Conservation (phyloP, 2,888 invertebrate genomes). For the Hirtodrosophila duncani region DNA sequence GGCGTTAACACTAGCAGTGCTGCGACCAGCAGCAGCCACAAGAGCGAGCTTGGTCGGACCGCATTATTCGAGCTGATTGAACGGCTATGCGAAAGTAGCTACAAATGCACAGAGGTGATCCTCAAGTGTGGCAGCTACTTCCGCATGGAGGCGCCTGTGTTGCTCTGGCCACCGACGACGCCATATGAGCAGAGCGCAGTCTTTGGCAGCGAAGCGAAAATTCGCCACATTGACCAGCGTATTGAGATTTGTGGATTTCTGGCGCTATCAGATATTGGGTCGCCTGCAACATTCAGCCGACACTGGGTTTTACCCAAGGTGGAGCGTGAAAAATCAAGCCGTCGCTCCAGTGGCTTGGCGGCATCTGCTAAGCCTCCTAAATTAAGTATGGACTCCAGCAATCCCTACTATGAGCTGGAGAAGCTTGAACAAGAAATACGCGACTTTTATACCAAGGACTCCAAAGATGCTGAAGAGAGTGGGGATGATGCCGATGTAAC, state of each 20-base stretch:
- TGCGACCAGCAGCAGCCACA: slow-evolving; percentile 47
- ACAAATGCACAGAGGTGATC: slow-evolving; percentile 84
- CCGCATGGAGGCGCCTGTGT: slow-evolving; percentile 84
- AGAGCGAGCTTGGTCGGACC: slow-evolving; percentile 75
- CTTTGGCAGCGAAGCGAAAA: slow-evolving; percentile 34
- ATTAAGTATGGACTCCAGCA: slow-evolving; percentile 48
- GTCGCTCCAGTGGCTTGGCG: slow-evolving; percentile 70
- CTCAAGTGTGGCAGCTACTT: slow-evolving; percentile 84
- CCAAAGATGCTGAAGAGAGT: slow-evolving; percentile 67
- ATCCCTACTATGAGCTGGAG: slow-evolving; percentile 74
- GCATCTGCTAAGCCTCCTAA: slow-evolving; percentile 77
- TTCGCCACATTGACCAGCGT: slow-evolving; percentile 81
- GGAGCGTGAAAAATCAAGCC: slow-evolving; percentile 78
- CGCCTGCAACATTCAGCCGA: slow-evolving; percentile 93
- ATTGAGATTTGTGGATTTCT: slow-evolving; percentile 93
- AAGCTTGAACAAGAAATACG: slow-evolving; percentile 77
- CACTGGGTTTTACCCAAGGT: slow-evolving; percentile 91
- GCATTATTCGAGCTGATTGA: slow-evolving; percentile 80
- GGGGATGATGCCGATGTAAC: slow-evolving; percentile 66
- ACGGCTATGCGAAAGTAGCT: slow-evolving; percentile 85
- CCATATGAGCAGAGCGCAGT: slow-evolving; percentile 45
- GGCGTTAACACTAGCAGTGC: slow-evolving; percentile 8
- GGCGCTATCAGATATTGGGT: slow-evolving; percentile 91
- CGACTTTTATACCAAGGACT: slow-evolving; percentile 75
- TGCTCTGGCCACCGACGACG: slow-evolving; percentile 87